Base-by-base conservation (phyloP, 1,140 invertebrate genomes). In the Hylaeus anthracinus region DNA sequence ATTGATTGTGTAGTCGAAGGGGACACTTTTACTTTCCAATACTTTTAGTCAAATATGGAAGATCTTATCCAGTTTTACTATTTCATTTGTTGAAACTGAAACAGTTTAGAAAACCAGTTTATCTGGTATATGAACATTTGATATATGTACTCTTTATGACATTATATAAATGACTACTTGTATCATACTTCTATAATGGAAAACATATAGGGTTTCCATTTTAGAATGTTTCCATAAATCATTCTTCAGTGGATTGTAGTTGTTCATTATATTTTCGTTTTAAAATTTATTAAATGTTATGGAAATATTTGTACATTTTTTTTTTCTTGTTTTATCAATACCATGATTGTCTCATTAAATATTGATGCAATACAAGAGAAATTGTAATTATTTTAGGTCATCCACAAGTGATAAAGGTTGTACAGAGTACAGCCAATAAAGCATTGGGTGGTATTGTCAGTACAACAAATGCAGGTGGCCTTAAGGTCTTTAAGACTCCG, bases 351-450 rank as follows among this genome's bases (percentile, higher is more conserved):
- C 61, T 69, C 26, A 26, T 26, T 12, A 79, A 58, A 8, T 39
- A 39, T 76, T 43, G 1, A 41, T 63, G n/a, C 9, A 67, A 55
- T 79, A 61, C 69, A 45, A 58, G 0, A 64, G 55, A 4, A 76
- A 12, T 69, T 43, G 15, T 61, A 86, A 82, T 83, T 69, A 74
- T 94, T 94, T 48, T 88, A 95, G 95, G 95, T 53, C 94, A 95
- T 88, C 95, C 95, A 67, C 95, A 96, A 92, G 94, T 95, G 88
- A 95, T 96, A 65, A 96, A 96, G 89, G 93, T 96, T 53, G 94
- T 96, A 58, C 95, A 95, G 81, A 94, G 93, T 77, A 90, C 94
- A 58, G 89, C 93, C 63, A 93, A 93, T 65, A 95, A 94, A 87
- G 72, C 90, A 79, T 86, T 94, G 55, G 90, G 90, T 86, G 89